Base-by-base conservation (phyloP, 2,113 vertebrate genomes). In the Rhabdornis inornatus region DNA sequence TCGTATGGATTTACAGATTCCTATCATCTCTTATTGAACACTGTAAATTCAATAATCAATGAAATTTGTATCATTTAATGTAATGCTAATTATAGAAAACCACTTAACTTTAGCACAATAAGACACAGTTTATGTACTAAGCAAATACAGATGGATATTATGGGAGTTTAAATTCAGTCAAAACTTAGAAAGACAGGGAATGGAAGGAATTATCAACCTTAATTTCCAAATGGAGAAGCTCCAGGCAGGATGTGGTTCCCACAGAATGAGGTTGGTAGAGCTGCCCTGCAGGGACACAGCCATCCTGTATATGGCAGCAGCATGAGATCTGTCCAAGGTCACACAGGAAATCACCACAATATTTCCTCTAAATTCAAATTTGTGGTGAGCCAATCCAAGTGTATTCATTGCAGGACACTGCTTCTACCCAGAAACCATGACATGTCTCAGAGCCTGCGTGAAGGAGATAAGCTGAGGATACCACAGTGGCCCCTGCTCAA, bases 231-330 rank as follows among this genome's bases (percentile, higher is more conserved):
- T 0, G 1, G 24, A 78, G 85, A 84, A 93, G 52, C 20, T 75
- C 15, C 52, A 59, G 1, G 4, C 4, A 70, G 42, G 28, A 25
- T 5, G 3, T 2, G 1, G 39, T 14, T 65, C n/a, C 20, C 0
- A 1, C 14, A 57, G 30, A 17, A 63, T 30, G 52, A 90, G 33
- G 27, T 52, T 52, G 24, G 11, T 15, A 35, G 23, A 75, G 21
- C 13, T 71, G 30, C 53, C 12, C 9, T 45, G 15, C 12, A 24
- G 35, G 35, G 40, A 35, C 68, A 61, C 16, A 87, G 19, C 30
- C 42, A 13, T 27, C 30, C n/a, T 28, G 31, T 19, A 13, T 13
- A 44, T 0, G 1, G 27, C 2, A 7, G 49, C 22, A 37, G 10
- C 35, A 39, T 2, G 6, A 79, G 44, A 52, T 76, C 24, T 77